phyloP scores from a whole-genome alignment of 2,888 invertebrate species.

The Meandrusa payeni region DNA sequence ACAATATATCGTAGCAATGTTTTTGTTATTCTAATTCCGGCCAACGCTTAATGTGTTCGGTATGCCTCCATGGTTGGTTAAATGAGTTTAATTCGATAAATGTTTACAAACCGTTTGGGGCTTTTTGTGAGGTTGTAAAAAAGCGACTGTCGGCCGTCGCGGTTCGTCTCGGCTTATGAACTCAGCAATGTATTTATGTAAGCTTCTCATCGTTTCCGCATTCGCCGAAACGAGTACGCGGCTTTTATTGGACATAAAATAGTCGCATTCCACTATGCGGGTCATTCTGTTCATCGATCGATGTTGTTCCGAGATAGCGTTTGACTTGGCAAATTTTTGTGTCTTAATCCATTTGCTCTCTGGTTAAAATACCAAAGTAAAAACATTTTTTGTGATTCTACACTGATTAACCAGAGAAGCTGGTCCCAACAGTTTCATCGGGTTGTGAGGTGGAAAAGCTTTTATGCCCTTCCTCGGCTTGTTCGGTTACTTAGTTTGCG shows the following conservation, averaged over 20 bases:
- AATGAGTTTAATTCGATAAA: slow-evolving; percentile 17
- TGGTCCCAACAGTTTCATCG: no score
- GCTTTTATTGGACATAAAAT: slow-evolving; percentile 17
- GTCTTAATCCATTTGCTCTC: no score
- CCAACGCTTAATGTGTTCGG: background rate
- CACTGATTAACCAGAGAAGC: no score
- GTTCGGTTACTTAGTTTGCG: no score
- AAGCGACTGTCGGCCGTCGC: slow-evolving; percentile 2
- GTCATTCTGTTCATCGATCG: slow-evolving; percentile 25
- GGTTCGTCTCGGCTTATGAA: slow-evolving; percentile 1
- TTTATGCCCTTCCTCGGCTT: no score
- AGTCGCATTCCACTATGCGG: slow-evolving; percentile 5
- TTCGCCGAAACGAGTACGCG: slow-evolving; percentile 14
- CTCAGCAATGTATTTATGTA: slow-evolving; percentile 12
- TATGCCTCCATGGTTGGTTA: slow-evolving; percentile 13
- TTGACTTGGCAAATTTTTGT: no score
- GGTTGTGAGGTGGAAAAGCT: no score
- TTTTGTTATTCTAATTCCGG: slow-evolving; percentile 10
- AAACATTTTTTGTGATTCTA: no score
- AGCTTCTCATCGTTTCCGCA: slow-evolving; percentile 15
- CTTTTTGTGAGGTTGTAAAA: slow-evolving; percentile 18
- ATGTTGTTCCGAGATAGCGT: slow-evolving; percentile 27
- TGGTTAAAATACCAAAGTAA: no score
- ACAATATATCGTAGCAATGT: background rate
- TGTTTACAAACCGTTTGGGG: slow-evolving; percentile 9